These are phyloP conservation scores for Petaurus breviceps DNA, from an alignment of 2,113 vertebrate genomes.

Conservation along the genomic window DNA sequence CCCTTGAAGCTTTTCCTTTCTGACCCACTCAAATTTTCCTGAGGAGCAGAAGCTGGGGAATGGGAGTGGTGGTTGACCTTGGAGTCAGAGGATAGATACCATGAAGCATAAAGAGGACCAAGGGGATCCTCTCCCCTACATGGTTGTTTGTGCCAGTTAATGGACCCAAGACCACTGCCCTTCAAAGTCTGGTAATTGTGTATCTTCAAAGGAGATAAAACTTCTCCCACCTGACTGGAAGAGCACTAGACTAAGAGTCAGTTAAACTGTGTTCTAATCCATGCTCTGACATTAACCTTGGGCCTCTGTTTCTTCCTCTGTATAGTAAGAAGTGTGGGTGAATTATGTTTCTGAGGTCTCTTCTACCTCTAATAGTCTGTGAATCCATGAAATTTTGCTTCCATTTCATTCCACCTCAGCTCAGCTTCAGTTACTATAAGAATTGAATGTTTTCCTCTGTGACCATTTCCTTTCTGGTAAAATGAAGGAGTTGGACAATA, in stretches of 20 bases:
- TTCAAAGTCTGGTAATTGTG: neutral
- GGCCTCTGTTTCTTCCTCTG: neutral
- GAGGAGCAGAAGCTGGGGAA: neutral
- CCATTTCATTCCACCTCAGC: neutral
- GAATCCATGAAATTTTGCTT: neutral
- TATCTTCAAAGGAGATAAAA: too few species aligned
- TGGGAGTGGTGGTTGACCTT: neutral
- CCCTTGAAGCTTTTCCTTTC: neutral
- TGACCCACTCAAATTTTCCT: neutral
- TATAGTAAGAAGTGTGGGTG: neutral
- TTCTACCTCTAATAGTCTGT: neutral
- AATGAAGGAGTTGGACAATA: neutral
- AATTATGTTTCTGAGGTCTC: neutral
- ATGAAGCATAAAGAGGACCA: neutral
- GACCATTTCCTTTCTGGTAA: neutral
- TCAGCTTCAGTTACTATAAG: neutral
- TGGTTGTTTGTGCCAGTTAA: neutral
- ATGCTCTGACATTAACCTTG: neutral
- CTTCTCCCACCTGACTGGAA: neutral
- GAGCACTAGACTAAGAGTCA: neutral
- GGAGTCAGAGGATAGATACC: neutral
- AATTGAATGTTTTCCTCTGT: neutral
- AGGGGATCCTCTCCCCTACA: neutral
- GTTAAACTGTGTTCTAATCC: neutral
- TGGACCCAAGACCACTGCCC: neutral